A percentile compares a stretch with the other conserved stretches of the same genome.
These are phyloP conservation scores for Glyptemys insculpta DNA, from an alignment of 2,797 vertebrate genomes.

Conservation along the genomic window DNA sequence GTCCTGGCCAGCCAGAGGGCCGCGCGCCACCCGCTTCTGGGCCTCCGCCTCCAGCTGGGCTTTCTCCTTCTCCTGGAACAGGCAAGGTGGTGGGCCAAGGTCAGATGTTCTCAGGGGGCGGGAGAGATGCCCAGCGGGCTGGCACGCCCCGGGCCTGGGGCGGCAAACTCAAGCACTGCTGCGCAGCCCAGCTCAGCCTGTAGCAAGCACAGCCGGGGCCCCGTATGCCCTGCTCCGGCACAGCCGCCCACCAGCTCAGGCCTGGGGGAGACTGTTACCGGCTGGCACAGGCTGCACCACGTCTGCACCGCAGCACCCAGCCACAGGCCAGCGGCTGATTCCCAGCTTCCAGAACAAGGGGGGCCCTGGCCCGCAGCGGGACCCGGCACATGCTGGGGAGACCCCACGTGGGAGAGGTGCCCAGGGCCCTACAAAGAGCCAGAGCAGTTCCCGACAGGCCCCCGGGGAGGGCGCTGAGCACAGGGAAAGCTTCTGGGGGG, in stretches of 20 bases:
- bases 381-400: not conserved
- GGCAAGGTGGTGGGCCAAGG: conserved; percentile 29
- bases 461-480: not conserved
- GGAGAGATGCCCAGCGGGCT: fast-evolving
- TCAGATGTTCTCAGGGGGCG: not conserved
- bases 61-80: conserved; percentile 92
- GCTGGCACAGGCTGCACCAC: not conserved
- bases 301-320: not conserved
- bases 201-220: not conserved
- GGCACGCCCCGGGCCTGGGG: fast-evolving
- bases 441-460: not conserved
- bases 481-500: not conserved
- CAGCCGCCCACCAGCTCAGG: not conserved
- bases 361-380: not conserved
- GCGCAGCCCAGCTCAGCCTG: fast-evolving
- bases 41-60: conserved; percentile 85
- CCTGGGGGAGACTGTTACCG: not conserved
- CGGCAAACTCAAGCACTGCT: not conserved
- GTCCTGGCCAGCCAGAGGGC: conserved; percentile 66
- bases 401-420: not conserved
- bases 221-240: not conserved
- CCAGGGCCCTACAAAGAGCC: not conserved
- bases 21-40: conserved; percentile 75
- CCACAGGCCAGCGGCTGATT: not conserved
- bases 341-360: not conserved